phyloP scores from a whole-genome alignment of 2,797 vertebrate species.

The Acrossocheilus wenchowensis region DNA sequence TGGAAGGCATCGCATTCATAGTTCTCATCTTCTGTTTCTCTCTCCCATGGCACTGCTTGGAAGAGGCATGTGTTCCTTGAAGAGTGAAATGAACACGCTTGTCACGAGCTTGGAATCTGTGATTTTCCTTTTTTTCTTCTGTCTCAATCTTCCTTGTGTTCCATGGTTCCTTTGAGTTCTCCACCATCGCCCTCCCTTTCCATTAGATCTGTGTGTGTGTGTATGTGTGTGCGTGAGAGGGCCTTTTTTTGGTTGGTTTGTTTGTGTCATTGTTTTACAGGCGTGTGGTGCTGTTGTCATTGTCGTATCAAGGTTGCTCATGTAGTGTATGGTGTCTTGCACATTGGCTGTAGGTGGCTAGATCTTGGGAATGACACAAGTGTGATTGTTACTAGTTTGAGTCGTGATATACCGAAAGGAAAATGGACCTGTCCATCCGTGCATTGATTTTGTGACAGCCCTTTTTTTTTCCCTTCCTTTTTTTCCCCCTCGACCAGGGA shows the following conservation, averaged over 20 bases:
- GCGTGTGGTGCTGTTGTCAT: slow-evolving; percentile 46
- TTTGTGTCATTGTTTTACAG: slow-evolving; percentile 46
- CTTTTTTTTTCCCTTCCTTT: slow-evolving; percentile 32
- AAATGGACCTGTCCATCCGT: slow-evolving; percentile 54
- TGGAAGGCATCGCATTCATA: slow-evolving; percentile 61
- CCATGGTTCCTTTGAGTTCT: slow-evolving; percentile 44
- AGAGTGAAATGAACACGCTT: slow-evolving; percentile 62
- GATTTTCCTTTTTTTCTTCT: slow-evolving; percentile 36
- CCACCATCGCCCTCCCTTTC: slow-evolving; percentile 27
- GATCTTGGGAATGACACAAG: slow-evolving; percentile 48
- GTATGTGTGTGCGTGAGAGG: slow-evolving; percentile 8
- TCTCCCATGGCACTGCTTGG: slow-evolving; percentile 61
- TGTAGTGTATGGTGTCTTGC: slow-evolving; percentile 58
- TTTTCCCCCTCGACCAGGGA: slow-evolving; percentile 25
- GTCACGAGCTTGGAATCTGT: slow-evolving; percentile 57
- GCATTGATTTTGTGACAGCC: slow-evolving; percentile 56
- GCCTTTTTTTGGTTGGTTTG: slow-evolving; percentile 19
- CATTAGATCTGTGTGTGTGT: slow-evolving; percentile 33
- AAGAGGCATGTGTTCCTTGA: slow-evolving; percentile 60
- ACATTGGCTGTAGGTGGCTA: slow-evolving; percentile 59
- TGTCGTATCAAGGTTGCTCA: slow-evolving; percentile 53
- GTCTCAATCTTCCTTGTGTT: slow-evolving; percentile 40
- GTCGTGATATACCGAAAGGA: slow-evolving; percentile 21
- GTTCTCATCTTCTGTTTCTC: slow-evolving; percentile 56
- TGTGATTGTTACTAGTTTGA: slow-evolving; percentile 47